Conservation (phyloP, 2,888 invertebrate species). For the Xanthia icteritia region DNA sequence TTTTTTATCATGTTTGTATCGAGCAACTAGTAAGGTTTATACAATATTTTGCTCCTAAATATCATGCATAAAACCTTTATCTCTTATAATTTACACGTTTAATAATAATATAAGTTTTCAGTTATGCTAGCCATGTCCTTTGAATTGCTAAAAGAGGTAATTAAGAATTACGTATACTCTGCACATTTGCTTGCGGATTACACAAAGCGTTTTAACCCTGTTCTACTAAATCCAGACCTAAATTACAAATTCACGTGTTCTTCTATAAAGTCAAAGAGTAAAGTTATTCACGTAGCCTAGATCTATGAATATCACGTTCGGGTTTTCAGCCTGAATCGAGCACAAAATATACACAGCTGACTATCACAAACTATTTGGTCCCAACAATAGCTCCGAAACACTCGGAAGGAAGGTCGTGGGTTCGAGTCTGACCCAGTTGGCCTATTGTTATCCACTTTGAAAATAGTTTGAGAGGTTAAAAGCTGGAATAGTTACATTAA, state of each 20-base stretch:
- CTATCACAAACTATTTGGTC: conserved; percentile 32
- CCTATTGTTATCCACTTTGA: conserved; percentile 58
- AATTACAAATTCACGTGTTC: background rate
- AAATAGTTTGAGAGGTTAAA: conserved; percentile 59
- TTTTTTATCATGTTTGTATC: background rate
- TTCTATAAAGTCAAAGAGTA: background rate
- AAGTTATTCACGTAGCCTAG: conserved; percentile 8
- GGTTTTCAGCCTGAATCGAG: conserved; percentile 18
- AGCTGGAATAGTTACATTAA: conserved; percentile 53
- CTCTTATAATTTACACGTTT: background rate
- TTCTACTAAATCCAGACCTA: background rate
- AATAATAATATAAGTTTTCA: background rate
- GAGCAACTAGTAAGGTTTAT: background rate
- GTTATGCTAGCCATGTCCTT: background rate
- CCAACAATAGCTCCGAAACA: conserved; percentile 47
- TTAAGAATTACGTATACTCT: background rate
- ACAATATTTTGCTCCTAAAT: background rate
- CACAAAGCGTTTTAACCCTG: background rate
- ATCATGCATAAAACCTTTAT: background rate
- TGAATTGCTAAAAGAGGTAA: background rate
- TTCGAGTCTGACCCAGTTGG: conserved; percentile 62
- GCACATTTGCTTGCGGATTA: background rate
- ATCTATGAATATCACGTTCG: conserved; percentile 17
- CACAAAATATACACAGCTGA: conserved; percentile 6
- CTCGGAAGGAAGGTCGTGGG: conserved; percentile 46